Conservation (phyloP, 2,888 invertebrate species). For the Notodonta dromedarius region DNA sequence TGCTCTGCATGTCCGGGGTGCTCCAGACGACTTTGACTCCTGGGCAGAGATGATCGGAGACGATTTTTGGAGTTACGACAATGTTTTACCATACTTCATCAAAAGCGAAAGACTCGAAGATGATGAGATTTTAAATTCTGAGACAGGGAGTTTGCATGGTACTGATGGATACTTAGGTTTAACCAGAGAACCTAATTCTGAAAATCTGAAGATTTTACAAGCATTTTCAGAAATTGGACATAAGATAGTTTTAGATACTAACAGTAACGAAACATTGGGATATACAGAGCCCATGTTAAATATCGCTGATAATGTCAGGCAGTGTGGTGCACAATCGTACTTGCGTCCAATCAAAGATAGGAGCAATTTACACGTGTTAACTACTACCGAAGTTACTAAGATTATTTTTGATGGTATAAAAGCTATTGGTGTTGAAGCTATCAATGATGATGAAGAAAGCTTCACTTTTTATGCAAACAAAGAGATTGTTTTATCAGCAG, state of each 20-base stretch:
- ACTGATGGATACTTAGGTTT: conserved; percentile 31
- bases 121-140: conserved; percentile 11
- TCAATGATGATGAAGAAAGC: conserved; percentile 16
- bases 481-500: conserved; percentile 49
- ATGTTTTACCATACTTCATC: conserved; percentile 17
- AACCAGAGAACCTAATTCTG: conserved; percentile 17
- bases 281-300: conserved; percentile 38
- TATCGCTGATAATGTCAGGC: conserved; percentile 31
- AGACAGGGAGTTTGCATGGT: conserved; percentile 20
- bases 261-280: conserved; percentile 31
- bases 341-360: conserved; percentile 31
- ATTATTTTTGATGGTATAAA: conserved; percentile 41
- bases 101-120: conserved; percentile 27
- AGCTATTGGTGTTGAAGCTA: conserved; percentile 38
- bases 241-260: conserved; percentile 29
- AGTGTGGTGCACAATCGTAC: conserved; percentile 40
- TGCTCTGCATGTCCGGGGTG: conserved; percentile 8
- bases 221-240: conserved; percentile 31
- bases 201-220: conserved; percentile 15
- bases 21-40: conserved; percentile 11
- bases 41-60: conserved; percentile 21
- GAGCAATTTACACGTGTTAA: conserved; percentile 40
- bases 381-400: conserved; percentile 36
- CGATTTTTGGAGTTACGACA: conserved; percentile 16
- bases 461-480: conserved; percentile 33